These are phyloP conservation scores for Escarpia spicata DNA, from an alignment of 2,888 invertebrate genomes.

Conservation along the genomic window DNA sequence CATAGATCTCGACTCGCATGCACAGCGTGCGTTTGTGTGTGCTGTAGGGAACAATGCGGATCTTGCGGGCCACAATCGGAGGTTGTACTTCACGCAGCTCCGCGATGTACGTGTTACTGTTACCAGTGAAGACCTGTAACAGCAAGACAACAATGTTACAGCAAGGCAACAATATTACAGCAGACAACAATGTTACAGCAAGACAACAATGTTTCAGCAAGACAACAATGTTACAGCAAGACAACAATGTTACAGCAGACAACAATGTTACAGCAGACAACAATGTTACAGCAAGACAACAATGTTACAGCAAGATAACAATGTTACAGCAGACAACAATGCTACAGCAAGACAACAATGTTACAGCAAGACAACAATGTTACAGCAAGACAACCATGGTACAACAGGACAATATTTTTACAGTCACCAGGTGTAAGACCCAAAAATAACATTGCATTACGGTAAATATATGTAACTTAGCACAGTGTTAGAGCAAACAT, in stretches of 20 bases:
- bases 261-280: neutral
- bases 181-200: neutral
- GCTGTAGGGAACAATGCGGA: conserved; percentile 25
- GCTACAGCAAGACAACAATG: too few relatives aligned
- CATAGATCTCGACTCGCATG: conserved; percentile 21
- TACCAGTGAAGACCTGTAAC: conserved; percentile 18
- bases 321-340: too few relatives aligned
- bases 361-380: too few relatives aligned
- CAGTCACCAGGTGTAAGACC: too few relatives aligned
- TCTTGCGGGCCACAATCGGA: conserved; percentile 19
- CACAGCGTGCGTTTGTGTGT: neutral
- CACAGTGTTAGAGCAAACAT: neutral
- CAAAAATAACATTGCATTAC: too few relatives aligned
- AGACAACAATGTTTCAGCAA: neutral
- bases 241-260: neutral
- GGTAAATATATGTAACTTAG: too few relatives aligned
- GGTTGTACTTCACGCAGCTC: neutral
- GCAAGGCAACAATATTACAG: neutral
- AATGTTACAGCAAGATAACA: neutral
- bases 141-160: neutral
- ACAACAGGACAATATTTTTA: too few relatives aligned
- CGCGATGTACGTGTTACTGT: conserved; percentile 18
- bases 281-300: neutral
- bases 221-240: neutral
- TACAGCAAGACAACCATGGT: too few relatives aligned